Conservation (phyloP, 23 tunicate species). For the Styela plicata region DNA sequence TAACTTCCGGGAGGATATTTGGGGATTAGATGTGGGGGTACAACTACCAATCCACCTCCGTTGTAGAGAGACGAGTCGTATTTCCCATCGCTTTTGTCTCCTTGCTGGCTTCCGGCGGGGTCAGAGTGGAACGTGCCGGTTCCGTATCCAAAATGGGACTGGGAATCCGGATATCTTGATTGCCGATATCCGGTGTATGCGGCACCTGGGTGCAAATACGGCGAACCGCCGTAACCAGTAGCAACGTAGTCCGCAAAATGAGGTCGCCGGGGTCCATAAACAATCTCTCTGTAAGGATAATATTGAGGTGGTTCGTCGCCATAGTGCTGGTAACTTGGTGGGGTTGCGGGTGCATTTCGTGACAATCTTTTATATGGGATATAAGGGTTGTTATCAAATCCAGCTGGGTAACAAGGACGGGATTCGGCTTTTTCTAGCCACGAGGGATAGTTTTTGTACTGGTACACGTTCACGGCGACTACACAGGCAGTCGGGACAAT, state of each 20-base stretch:
- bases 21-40: neutral
- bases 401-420: slow-evolving; percentile 12
- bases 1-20: neutral
- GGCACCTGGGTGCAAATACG: neutral
- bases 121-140: neutral
- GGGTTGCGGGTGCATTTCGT: neutral
- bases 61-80: slow-evolving; percentile 10
- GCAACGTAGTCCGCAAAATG: neutral
- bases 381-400: neutral
- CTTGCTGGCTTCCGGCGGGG: slow-evolving; percentile 5
- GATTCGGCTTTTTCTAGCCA: slow-evolving; percentile 28
- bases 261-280: slow-evolving; percentile 4
- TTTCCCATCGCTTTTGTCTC: slow-evolving; percentile 3
- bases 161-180: neutral
- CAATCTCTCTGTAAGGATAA: neutral
- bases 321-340: neutral
- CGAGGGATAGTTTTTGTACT: slow-evolving; percentile 16
- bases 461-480: slow-evolving; percentile 65
- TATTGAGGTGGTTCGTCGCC: neutral
- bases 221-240: neutral
- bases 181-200: neutral
- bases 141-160: neutral
- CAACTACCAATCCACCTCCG: slow-evolving; percentile 35
- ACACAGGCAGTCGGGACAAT: slow-evolving; percentile 63
- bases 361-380: neutral